Evolutionary conservation across 2,888 invertebrate species (phyloP).

Genomic region (Tenodera sinensis): DNA sequence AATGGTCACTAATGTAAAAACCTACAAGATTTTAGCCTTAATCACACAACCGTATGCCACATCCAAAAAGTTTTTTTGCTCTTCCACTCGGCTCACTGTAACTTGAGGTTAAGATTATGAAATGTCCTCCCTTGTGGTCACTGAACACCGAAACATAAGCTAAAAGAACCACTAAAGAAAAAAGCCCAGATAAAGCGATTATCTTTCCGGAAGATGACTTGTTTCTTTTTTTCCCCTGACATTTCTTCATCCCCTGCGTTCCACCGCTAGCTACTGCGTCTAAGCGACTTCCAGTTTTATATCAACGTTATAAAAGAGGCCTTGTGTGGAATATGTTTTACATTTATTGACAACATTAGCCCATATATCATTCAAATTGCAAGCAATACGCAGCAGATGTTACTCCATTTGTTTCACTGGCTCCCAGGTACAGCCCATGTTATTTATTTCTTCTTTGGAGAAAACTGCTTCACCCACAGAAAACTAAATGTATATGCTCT

Average conservation of each 20-base stretch:
- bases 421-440: background rate
- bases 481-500: too few species aligned
- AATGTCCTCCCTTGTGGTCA: background rate
- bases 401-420: background rate
- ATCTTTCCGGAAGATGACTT: background rate
- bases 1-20: too few species aligned
- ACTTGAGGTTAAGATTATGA: background rate
- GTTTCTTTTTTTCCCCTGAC: background rate
- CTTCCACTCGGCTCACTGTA: too few species aligned
- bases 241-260: background rate
- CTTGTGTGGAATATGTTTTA: background rate
- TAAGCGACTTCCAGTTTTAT: background rate
- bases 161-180: background rate
- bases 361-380: background rate
- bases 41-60: too few species aligned
- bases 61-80: too few species aligned
- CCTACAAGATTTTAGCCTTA: too few species aligned
- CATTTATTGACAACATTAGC: background rate
- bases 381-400: background rate
- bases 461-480: too few species aligned
- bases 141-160: background rate
- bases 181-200: background rate
- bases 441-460: background rate
- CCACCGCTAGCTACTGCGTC: too few species aligned
- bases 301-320: background rate